Evolutionary conservation across 2,797 vertebrate species (phyloP).

Genomic region (Malacoraja senta): DNA sequence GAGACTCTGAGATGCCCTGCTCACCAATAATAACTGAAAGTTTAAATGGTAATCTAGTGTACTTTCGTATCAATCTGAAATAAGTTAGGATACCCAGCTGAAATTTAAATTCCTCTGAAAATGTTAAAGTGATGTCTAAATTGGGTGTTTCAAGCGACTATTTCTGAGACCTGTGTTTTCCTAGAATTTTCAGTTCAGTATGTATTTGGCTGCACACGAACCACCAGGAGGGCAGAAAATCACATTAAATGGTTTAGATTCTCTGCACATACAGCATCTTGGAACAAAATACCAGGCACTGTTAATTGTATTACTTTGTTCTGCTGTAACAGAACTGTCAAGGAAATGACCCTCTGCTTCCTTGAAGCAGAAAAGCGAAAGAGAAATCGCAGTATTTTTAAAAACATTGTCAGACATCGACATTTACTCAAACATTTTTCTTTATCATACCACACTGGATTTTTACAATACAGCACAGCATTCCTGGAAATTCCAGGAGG

Average conservation of each 20-base stretch:
- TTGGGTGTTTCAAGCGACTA: neutral
- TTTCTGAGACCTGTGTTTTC: neutral
- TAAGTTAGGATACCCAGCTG: neutral
- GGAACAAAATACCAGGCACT: constrained; percentile 20
- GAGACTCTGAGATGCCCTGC: neutral
- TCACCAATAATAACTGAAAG: neutral
- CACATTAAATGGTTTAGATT: constrained; percentile 34
- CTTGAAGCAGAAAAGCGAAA: constrained; percentile 4
- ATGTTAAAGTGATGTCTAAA: neutral
- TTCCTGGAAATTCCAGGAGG: neutral
- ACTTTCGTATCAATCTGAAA: neutral
- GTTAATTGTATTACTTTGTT: constrained; percentile 33
- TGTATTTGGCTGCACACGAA: constrained; percentile 8
- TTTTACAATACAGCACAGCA: neutral
- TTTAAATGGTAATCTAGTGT: neutral
- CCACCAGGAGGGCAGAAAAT: constrained; percentile 30
- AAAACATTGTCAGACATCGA: neutral
- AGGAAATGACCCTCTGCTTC: neutral
- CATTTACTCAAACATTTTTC: neutral
- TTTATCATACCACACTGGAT: neutral
- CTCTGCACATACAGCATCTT: constrained; percentile 21
- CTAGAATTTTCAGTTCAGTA: neutral
- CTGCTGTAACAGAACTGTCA: constrained; percentile 12
- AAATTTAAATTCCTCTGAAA: neutral
- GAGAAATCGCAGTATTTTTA: neutral